These are phyloP conservation scores for Harpagifer antarcticus DNA, from an alignment of 2,797 vertebrate genomes.

Conservation along the genomic window DNA sequence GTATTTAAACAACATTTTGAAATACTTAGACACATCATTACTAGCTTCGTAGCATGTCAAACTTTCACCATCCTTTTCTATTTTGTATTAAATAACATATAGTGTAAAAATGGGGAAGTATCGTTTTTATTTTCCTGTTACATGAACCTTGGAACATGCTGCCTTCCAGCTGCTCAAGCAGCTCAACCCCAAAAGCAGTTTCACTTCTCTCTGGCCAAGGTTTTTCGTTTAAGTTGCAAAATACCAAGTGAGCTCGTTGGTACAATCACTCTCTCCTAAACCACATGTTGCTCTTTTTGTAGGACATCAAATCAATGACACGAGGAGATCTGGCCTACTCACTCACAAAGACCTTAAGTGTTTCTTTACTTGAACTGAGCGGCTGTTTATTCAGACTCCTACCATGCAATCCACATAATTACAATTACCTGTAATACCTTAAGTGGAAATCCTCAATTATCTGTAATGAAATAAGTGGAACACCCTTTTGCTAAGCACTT, in stretches of 20 bases:
- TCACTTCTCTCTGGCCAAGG: conserved; percentile 83
- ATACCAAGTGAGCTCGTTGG: conserved; percentile 72
- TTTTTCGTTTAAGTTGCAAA: conserved; percentile 85
- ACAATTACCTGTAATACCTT: conserved; percentile 49
- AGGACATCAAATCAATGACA: conserved; percentile 42
- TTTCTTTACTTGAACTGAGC: conserved; percentile 26
- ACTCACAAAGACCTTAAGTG: conserved; percentile 28
- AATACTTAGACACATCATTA: conserved; percentile 22
- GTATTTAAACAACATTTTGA: conserved; percentile 21
- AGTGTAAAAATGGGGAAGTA: conserved; percentile 83
- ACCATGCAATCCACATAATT: conserved; percentile 37
- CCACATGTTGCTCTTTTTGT: conserved; percentile 52
- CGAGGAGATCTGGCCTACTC: conserved; percentile 4
- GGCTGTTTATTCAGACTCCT: conserved; percentile 43
- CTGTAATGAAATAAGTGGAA: conserved; percentile 51
- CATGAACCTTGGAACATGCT: conserved; percentile 79
- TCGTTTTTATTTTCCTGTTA: conserved; percentile 84
- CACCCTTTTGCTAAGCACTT: conserved; percentile 33
- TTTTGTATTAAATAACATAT: conserved; percentile 66
- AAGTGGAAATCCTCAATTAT: conserved; percentile 63
- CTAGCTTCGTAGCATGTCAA: conserved; percentile 9
- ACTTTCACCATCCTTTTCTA: conserved; percentile 32
- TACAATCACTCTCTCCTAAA: conserved; percentile 71
- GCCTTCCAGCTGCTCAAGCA: conserved; percentile 84
- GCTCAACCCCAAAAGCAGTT: conserved; percentile 78